Evolutionary conservation across 2,888 invertebrate genomes (phyloP), one percentile per base, ranked within the genome.

Genomic region (Philopedon plagiatum): DNA sequence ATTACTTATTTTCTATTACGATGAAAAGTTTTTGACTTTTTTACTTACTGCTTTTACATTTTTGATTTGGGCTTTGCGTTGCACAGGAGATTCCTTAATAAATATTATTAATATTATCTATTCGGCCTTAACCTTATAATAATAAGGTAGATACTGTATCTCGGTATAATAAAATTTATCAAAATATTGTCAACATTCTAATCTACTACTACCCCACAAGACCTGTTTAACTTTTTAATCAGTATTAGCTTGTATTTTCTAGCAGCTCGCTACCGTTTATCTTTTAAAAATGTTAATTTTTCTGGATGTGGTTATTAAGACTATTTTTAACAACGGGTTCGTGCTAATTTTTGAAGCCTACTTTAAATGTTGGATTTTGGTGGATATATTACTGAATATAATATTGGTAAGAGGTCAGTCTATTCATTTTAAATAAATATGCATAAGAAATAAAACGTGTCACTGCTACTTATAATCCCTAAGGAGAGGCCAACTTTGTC

Each of bases 121-220:
- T 78, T 76, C 78, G 81, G 80, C 83, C 83, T 83, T 82, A 83
- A 83, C 83, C 82, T 82, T 80, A 62, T 80, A 81, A 79, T 78
- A 78, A 73, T 76, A 76, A 65, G 71, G 72, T 77, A 80, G 78
- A 81, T 81, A 77, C 76, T 76, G 76, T 81, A 81, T 81, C 81
- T 78, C 77, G 77, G 76, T 71, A 76, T 76, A 77, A 80, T 79
- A 79, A 80, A 79, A 74, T 78, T 80, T 80, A 82, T 82, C 80
- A 75, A 75, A 74, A 71, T 74, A 73, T 81, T 81, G 81, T 81
- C 80, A 82, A 82, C 82, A 82, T 73, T 80, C 78, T 82, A 82
- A 82, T 82, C 82, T 78, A 75, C 74, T 76, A 39, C 77, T 76
- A 61, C 72, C 73, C 69, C 62, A 69, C 57, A 78, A 79, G 77